phyloP scores from a whole-genome alignment of 2,113 vertebrate genomes.

The Triplophysa siluroides region DNA sequence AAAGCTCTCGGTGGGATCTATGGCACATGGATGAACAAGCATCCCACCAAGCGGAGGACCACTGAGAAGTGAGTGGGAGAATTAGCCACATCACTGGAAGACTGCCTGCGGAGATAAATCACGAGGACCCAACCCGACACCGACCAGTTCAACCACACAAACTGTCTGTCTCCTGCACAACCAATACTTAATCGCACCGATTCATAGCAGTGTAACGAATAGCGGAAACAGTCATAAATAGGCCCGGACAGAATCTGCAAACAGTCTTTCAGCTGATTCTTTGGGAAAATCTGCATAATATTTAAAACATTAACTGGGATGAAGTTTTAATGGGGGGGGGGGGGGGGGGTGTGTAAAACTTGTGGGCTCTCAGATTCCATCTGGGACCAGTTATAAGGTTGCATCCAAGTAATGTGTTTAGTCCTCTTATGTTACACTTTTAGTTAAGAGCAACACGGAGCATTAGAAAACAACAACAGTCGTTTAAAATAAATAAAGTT shows the following conservation, averaged over 20 bases:
- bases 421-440: background rate
- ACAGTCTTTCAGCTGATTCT: background rate
- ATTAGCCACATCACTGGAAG: constrained; percentile 13
- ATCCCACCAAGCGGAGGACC: constrained; percentile 30
- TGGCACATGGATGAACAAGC: constrained; percentile 39
- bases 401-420: background rate
- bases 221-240: constrained; percentile 8
- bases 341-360: background rate
- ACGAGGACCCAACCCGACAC: background rate
- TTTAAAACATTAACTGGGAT: too few relatives aligned
- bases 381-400: background rate
- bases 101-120: constrained; percentile 31
- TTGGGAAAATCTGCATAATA: too few relatives aligned
- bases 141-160: background rate
- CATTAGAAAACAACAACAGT: constrained; percentile 3
- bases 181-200: constrained; percentile 20
- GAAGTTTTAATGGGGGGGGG: background rate
- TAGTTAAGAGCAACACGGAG: too few relatives aligned
- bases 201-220: background rate
- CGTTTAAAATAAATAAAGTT: background rate
- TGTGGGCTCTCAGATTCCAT: background rate
- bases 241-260: background rate
- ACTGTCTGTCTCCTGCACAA: constrained; percentile 4
- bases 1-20: constrained; percentile 31
- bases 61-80: constrained; percentile 42